Conservation (phyloP, 1,140 invertebrate species). For the Diabrotica undecimpunctata region DNA sequence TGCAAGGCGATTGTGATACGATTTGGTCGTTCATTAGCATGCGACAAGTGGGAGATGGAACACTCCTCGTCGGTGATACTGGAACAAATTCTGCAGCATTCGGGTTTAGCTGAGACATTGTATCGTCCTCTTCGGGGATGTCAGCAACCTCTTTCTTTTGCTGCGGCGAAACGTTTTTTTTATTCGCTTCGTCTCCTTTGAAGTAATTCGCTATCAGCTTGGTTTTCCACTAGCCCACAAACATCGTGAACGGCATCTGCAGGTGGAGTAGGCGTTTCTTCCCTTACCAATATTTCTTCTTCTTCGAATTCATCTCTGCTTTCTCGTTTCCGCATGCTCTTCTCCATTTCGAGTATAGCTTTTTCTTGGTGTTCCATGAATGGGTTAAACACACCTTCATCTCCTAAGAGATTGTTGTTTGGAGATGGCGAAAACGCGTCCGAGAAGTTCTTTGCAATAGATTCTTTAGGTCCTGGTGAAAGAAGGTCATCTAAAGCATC, state of each 20-base stretch:
- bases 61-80: conserved; percentile 53
- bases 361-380: conserved; percentile 35
- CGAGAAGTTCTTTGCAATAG: not conserved
- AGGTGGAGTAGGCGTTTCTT: conserved; percentile 54
- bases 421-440: conserved; percentile 21
- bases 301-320: conserved; percentile 33
- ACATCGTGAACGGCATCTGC: conserved; percentile 52
- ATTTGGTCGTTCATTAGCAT: conserved; percentile 47
- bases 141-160: conserved; percentile 38
- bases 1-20: conserved; percentile 61
- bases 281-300: conserved; percentile 28
- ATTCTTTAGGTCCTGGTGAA: conserved; percentile 34
- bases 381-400: conserved; percentile 31
- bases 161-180: too few species aligned
- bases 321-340: conserved; percentile 37
- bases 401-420: conserved; percentile 33
- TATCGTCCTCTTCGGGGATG: conserved; percentile 48
- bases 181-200: too few species aligned
- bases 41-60: conserved; percentile 39
- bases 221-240: too few species aligned
- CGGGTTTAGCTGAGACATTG: conserved; percentile 65
- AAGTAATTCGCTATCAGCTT: too few species aligned
- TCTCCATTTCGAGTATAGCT: conserved; percentile 29
- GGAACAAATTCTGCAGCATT: conserved; percentile 70
- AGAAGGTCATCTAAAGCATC: conserved; percentile 54